A percentile compares a stretch with the other conserved stretches of the same genome.
Conservation (phyloP, 2,113 vertebrate species). For the Elachura formosa region DNA sequence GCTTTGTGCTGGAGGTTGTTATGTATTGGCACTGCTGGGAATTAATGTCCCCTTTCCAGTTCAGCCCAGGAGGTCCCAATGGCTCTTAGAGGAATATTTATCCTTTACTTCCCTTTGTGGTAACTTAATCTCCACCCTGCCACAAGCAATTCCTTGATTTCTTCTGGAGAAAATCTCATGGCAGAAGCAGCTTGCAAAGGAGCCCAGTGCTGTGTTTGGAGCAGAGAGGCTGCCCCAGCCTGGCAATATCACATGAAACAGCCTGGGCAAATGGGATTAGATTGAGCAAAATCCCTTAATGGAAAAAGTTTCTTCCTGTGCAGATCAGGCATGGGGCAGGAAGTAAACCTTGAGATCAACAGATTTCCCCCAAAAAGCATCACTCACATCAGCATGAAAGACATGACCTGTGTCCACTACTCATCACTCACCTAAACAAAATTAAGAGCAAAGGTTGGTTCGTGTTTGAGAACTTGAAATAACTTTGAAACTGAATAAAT, state of each 20-base stretch:
- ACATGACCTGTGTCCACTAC: background rate
- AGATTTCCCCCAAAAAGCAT: background rate
- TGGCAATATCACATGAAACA: background rate
- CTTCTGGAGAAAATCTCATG: background rate
- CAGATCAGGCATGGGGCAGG: background rate
- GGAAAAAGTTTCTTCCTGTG: background rate
- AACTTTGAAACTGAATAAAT: background rate
- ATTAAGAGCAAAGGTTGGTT: background rate
- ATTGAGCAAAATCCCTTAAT: background rate
- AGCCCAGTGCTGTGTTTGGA: background rate
- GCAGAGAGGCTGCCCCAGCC: background rate
- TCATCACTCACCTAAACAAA: background rate
- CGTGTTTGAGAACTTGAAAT: background rate
- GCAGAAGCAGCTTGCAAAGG: background rate
- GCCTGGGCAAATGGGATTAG: background rate
- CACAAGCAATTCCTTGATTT: background rate
- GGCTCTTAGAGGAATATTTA: background rate
- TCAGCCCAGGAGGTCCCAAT: background rate
- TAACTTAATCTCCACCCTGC: too few species aligned
- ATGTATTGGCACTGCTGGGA: too few species aligned
- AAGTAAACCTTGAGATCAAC: background rate
- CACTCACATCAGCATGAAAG: background rate
- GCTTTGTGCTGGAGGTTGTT: too few species aligned
- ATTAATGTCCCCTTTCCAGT: background rate
- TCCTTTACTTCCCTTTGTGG: background rate